Base-by-base conservation (phyloP, 2,113 vertebrate genomes). In the Arothron firmamentum region DNA sequence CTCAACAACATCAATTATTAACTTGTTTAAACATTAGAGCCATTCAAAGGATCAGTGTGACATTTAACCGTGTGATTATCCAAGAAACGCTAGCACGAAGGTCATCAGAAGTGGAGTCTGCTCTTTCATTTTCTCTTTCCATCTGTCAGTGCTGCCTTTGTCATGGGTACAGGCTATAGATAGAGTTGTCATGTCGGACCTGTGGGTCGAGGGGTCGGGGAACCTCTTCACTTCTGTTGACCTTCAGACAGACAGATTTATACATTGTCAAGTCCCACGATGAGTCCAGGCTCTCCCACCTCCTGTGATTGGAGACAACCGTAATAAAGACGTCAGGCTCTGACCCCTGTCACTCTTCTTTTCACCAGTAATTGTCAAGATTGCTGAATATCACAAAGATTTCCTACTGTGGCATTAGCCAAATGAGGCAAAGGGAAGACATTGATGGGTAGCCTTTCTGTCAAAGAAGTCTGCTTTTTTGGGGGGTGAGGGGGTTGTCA, bases 231-330 rank as follows among this genome's bases (percentile, higher is more conserved):
- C 80, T 87, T 80, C 65, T 67, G 85, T 90, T 92, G 90, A 92
- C 90, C 91, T 88, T 87, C 81, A 89, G 82, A 85, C 86, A 87
- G 82, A 88, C 87, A 80, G 81, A 90, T 90, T 88, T 87, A 89
- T 89, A 70, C 82, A 70, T 82, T 84, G 87, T 88, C 87, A 88
- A 65, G 67, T 64, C 72, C 66, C 28, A 21, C 21, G 25, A 53
- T 14, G 50, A 59, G 62, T 46, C 62, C 31, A 17, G 11, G 57
- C 3, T 64, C 75, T 43, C 56, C 75, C 41, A 23, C 49, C 11
- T 6, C 12, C 49, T 68, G 69, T 49, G 74, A 65, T 65, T 38
- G 52, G 52, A 75, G 72, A 81, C 85, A 63, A 63, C 65, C 56
- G 49, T 70, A 79, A 87, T 88, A 81, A 72, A 87, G 82, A 84